These are phyloP conservation scores for Hemicentrotus pulcherrimus DNA, from an alignment of 35 echinoderm and acorn worm species.

Conservation along the genomic window DNA sequence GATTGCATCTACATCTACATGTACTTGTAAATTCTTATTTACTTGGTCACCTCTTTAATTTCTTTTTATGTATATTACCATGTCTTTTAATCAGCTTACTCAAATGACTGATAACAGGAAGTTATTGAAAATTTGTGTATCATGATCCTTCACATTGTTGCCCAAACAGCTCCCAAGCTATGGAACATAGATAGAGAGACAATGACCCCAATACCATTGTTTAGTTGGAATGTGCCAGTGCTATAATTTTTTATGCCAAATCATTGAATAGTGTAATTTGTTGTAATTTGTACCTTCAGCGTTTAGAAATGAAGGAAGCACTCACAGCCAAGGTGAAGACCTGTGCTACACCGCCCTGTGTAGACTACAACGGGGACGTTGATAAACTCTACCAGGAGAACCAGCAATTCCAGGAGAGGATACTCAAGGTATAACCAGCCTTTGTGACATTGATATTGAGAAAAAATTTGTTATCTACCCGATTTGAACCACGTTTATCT, in stretches of 20 bases:
- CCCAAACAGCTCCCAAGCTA: no score
- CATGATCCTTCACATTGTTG: no score
- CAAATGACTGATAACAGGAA: no score
- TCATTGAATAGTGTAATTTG: neutral
- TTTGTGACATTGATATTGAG: no score
- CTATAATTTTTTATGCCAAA: neutral
- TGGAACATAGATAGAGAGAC: no score
- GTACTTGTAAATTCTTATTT: neutral
- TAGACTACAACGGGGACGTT: slow-evolving; percentile 66
- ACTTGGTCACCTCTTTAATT: neutral
- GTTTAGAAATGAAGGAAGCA: slow-evolving; percentile 85
- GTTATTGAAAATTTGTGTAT: no score
- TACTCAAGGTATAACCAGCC: slow-evolving; percentile 62
- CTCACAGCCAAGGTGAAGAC: slow-evolving; percentile 60
- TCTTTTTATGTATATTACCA: neutral
- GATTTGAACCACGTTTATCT: no score
- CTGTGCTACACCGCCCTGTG: slow-evolving; percentile 30
- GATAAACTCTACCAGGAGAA: slow-evolving; percentile 85
- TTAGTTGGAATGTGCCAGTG: neutral
- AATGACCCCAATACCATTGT: neutral
- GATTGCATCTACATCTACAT: neutral
- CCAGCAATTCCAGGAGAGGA: slow-evolving; percentile 71
- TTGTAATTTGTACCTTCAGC: slow-evolving; percentile 56
- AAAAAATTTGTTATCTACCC: no score
- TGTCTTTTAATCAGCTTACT: neutral